Evolutionary conservation across 1,140 invertebrate genomes (phyloP).

Genomic region (Drosophila paulistorum): DNA sequence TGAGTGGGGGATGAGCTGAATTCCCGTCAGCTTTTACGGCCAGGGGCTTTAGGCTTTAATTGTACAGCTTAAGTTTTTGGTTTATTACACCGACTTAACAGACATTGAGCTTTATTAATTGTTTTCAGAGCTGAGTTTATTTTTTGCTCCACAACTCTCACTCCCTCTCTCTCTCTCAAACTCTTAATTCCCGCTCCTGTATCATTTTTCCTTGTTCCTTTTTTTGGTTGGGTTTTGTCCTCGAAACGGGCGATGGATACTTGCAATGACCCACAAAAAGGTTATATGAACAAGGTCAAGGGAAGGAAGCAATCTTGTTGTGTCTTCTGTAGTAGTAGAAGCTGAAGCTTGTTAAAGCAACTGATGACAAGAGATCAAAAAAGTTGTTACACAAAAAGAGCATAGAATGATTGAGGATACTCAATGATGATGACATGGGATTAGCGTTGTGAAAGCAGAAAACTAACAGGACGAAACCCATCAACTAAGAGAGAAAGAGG

Average conservation of each 20-base stretch:
- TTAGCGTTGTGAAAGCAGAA: neutral
- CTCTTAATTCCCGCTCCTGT: neutral
- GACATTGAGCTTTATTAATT: constrained; percentile 76
- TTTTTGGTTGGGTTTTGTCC: neutral
- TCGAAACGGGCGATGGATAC: constrained; percentile 14
- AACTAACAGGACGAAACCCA: neutral
- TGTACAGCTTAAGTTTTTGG: constrained; percentile 71
- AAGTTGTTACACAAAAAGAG: constrained; percentile 5
- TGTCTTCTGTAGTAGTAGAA: constrained; percentile 16
- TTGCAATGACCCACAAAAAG: constrained; percentile 18
- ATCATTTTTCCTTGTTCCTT: neutral
- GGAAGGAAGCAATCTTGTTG: neutral
- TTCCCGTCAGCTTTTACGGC: constrained; percentile 15
- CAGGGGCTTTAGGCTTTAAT: constrained; percentile 65
- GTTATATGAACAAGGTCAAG: constrained; percentile 42
- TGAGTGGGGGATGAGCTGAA: neutral
- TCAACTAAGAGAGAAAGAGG: neutral
- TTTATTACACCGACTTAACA: constrained; percentile 66
- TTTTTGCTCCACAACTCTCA: neutral
- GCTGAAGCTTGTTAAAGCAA: constrained; percentile 24
- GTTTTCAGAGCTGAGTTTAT: constrained; percentile 39
- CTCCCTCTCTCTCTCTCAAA: too few relatives aligned
- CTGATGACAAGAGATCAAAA: constrained; percentile 38
- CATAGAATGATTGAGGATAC: constrained; percentile 7
- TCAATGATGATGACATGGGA: constrained; percentile 7